Evolutionary conservation across 1,140 invertebrate genomes (phyloP), one percentile per base, ranked within the genome.

Genomic region (Ips typographus): DNA sequence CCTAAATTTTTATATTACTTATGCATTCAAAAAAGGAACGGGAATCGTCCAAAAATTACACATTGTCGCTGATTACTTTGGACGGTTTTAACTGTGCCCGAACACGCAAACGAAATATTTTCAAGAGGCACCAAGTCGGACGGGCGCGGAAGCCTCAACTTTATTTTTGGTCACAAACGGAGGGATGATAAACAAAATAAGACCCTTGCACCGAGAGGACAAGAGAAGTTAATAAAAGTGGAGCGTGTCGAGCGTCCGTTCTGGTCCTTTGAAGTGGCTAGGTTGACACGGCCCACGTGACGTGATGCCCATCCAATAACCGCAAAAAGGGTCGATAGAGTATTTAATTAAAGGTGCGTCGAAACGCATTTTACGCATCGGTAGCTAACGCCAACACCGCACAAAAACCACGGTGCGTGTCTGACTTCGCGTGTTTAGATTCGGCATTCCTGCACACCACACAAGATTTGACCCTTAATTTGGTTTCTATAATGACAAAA

Each of bases 11-110:
- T 22, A 22, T 22, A 22, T 22, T 22, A 22, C 22, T 22, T 22
- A 22, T 22, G 22, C 22, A 22, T 22, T 22, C 22, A 22, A 22
- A 22, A 22, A 22, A 22, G 22, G 22, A 22, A 22, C 22, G 22
- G 22, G 22, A 22, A 71, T 71, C 71, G 68, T 43, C 65, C 61
- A 64, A 70, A 70, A 65, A 70, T 65, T 62, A 70, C 68, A 60
- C 63, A 70, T 70, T 53, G 52, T 6, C 41, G 51, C 4, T 56
- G 65, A 70, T 44, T 44, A 44, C 8, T 44, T 44, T 8, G 8
- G 8, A 8, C 43, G 4, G 43, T 4, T 5, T 8, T 8, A 44
- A 8, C 43, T 8, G 43, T 44, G 43, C 43, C 43, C 43, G 44
- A 22, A 6, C 3, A 3, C 3, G 44, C 6, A 49, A 49, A 2